Evolutionary conservation across 2,888 invertebrate genomes (phyloP).

Genomic region (Quadriops clusia): DNA sequence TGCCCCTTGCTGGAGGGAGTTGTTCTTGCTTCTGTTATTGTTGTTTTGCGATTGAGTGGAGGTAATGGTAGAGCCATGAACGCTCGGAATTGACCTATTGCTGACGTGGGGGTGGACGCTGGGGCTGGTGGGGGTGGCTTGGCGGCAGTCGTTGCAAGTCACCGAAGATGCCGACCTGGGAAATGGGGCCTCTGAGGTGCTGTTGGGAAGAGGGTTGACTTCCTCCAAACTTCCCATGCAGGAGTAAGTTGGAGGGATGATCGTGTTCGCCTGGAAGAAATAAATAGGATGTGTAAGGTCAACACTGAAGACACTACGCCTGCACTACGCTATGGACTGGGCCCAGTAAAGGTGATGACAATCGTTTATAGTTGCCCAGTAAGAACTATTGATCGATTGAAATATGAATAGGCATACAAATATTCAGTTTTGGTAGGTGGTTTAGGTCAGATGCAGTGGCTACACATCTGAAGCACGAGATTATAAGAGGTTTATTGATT

Average conservation of each 20-base stretch:
- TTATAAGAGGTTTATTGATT: too few relatives aligned
- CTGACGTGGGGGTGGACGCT: constrained; percentile 25
- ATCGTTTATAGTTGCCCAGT: too few relatives aligned
- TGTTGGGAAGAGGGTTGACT: constrained; percentile 35
- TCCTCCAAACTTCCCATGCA: constrained; percentile 64
- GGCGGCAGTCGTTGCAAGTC: constrained; percentile 32
- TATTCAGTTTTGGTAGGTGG: too few relatives aligned
- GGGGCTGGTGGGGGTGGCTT: constrained; percentile 24
- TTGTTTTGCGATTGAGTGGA: constrained; percentile 6
- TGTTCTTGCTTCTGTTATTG: constrained; percentile 4
- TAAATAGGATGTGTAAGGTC: too few relatives aligned
- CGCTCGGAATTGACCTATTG: constrained; percentile 13
- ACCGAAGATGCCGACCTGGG: constrained; percentile 50
- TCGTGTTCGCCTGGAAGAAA: constrained; percentile 56
- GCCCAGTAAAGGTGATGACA: too few relatives aligned
- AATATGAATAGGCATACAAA: too few relatives aligned
- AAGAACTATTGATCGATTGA: too few relatives aligned
- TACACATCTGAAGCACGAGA: too few relatives aligned
- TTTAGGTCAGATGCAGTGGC: too few relatives aligned
- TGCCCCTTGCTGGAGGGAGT: too few relatives aligned
- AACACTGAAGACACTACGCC: too few relatives aligned
- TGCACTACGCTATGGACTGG: too few relatives aligned
- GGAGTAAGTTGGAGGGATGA: constrained; percentile 76
- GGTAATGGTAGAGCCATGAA: constrained; percentile 17
- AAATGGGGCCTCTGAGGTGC: constrained; percentile 26